These are phyloP conservation scores for Bellardia bayeri DNA, from an alignment of 2,888 invertebrate genomes.

Conservation along the genomic window DNA sequence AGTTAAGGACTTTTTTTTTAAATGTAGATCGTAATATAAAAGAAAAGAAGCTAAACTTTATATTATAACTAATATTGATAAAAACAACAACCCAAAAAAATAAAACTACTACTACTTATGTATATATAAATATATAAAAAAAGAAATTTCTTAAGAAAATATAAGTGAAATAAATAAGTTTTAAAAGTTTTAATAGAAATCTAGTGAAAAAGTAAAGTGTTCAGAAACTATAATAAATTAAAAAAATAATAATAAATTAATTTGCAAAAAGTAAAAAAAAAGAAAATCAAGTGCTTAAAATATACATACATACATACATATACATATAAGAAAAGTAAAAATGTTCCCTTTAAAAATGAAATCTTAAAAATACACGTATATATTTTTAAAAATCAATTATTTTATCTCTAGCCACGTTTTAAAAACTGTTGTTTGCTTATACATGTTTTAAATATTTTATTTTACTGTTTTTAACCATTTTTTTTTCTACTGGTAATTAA, in stretches of 20 bases:
- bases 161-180: slow-evolving; percentile 4
- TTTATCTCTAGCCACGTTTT: slow-evolving; percentile 34
- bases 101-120: neutral
- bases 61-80: slow-evolving; percentile 49
- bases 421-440: slow-evolving; percentile 58
- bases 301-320: no score
- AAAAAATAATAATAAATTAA: slow-evolving; percentile 3
- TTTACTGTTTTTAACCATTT: slow-evolving; percentile 21
- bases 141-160: slow-evolving; percentile 32
- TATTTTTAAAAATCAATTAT: slow-evolving; percentile 55
- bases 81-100: slow-evolving; percentile 23
- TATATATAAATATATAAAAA: slow-evolving; percentile 1
- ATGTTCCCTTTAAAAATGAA: neutral
- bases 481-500: neutral
- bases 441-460: slow-evolving; percentile 22
- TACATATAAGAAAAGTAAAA: neutral
- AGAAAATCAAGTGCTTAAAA: neutral
- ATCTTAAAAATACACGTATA: neutral
- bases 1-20: slow-evolving; percentile 68
- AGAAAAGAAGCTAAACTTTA: slow-evolving; percentile 34
- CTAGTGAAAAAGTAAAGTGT: slow-evolving; percentile 8
- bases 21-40: slow-evolving; percentile 61
- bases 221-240: neutral
- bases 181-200: neutral
- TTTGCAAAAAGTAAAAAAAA: slow-evolving; percentile 2